Base-by-base conservation (phyloP, 2,888 invertebrate species). In the Tetropium fuscum region DNA sequence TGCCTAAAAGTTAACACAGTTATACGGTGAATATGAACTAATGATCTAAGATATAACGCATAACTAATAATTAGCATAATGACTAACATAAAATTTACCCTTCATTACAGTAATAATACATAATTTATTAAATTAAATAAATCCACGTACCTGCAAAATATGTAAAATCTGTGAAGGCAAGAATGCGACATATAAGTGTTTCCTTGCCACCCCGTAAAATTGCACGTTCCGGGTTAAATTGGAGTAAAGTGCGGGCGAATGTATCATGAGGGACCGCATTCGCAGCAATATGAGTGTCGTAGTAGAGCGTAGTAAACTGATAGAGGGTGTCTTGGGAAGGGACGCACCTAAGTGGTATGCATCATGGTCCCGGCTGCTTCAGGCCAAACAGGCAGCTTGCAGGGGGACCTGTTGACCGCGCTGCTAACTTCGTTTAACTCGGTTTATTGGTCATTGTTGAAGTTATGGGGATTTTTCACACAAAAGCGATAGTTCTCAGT, bases 401-500 rank as follows among this genome's bases (percentile, higher is more conserved):
- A 27, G 36, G 36, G 51, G 40, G 18, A 51, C 51, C 51, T 51
- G 51, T 51, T 51, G 51, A 51, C 51, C 51, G 30, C 51, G 30
- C 36, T 20, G n/a, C 38, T 15, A 49, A 38, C 38, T 10, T 22
- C 38, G 27, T 18, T 48, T 36, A 48, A 25, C 36, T 20, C 34
- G 22, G 15, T 36, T n/a, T 7, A 36, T 25, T 30, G 36, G 38
- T 22, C 36, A 36, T 48, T 36, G 48, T 48, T n/a, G n/a, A 10
- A 48, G 25, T 48, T 36, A 38, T 48, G 25, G 36, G 34, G 25
- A 13, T 13, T 48, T 44, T 44, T 27, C n/a, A n/a, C n/a, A n/a
- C n/a, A n/a, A n/a, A n/a, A n/a, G n/a, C n/a, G n/a, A n/a, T n/a
- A n/a, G n/a, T n/a, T n/a, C n/a, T n/a, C n/a, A n/a, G n/a, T n/a